A percentile compares a stretch with the other conserved stretches of the same genome.
phyloP scores from a whole-genome alignment of 2,113 vertebrate genomes.

The Noturus placidus region DNA sequence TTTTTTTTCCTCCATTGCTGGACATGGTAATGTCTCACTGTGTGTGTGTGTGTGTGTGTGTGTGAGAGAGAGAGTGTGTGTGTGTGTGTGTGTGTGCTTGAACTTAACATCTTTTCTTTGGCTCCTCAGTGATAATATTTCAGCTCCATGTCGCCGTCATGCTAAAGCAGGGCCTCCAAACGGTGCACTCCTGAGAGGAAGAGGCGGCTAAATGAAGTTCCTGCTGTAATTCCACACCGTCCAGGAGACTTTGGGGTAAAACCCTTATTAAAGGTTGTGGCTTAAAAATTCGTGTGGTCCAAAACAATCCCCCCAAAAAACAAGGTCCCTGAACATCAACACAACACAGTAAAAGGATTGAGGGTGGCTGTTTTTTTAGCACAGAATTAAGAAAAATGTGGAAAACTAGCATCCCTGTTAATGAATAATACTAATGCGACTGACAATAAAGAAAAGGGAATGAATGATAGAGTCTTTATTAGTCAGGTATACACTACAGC shows the following conservation, averaged over 20 bases:
- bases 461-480: no score
- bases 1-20: conserved; percentile 25
- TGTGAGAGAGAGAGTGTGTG: no score
- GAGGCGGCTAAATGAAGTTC: conserved; percentile 64
- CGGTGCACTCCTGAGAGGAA: conserved; percentile 53
- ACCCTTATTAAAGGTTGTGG: conserved; percentile 56
- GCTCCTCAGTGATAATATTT: conserved; percentile 60
- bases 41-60: conserved; percentile 7
- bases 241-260: conserved; percentile 53
- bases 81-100: conserved; percentile 33
- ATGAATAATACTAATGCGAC: background rate
- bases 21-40: conserved; percentile 19
- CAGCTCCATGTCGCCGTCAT: conserved; percentile 40
- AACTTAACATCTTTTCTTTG: conserved; percentile 57
- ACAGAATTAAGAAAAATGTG: background rate
- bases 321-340: background rate
- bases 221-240: conserved; percentile 57
- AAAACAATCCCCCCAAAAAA: background rate
- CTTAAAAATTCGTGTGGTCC: conserved; percentile 47
- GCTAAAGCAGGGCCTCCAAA: conserved; percentile 45
- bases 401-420: background rate
- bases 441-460: background rate
- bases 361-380: background rate
- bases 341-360: background rate
- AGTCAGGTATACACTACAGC: no score